phyloP scores from a whole-genome alignment of 2,797 vertebrate genomes.

The Margarornis squamiger region DNA sequence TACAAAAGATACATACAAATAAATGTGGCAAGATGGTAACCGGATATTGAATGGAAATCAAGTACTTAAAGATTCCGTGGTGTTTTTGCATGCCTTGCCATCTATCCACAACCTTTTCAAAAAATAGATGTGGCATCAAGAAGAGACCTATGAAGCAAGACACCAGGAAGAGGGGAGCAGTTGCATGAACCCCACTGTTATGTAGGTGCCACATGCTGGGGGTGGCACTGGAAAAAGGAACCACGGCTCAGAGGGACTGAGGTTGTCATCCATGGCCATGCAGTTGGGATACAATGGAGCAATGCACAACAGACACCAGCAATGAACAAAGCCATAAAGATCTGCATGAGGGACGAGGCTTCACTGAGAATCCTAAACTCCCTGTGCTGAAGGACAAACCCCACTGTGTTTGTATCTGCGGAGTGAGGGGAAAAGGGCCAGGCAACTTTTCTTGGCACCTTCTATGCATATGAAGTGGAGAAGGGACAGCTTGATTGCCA shows the following conservation, averaged over 20 bases:
- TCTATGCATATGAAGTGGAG: background rate
- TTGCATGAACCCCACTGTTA: background rate
- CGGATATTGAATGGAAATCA: background rate
- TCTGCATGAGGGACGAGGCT: background rate
- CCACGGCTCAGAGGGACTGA: background rate
- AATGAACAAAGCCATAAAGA: background rate
- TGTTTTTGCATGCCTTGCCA: background rate
- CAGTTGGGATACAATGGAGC: rapidly evolving
- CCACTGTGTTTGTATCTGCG: background rate
- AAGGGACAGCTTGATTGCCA: background rate
- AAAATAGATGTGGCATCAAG: background rate
- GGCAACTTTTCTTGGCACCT: background rate
- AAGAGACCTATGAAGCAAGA: background rate
- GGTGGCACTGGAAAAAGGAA: background rate
- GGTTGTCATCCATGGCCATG: background rate
- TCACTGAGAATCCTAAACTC: background rate
- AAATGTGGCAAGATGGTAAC: background rate
- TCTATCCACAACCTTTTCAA: background rate
- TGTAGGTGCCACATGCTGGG: rapidly evolving
- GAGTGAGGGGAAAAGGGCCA: background rate
- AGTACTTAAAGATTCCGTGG: background rate
- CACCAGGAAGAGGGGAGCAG: background rate
- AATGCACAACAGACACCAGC: rapidly evolving
- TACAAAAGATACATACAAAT: background rate
- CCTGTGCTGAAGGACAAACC: background rate